Conservation (phyloP, 2,797 vertebrate genomes). For the Chiloscyllium punctatum region DNA sequence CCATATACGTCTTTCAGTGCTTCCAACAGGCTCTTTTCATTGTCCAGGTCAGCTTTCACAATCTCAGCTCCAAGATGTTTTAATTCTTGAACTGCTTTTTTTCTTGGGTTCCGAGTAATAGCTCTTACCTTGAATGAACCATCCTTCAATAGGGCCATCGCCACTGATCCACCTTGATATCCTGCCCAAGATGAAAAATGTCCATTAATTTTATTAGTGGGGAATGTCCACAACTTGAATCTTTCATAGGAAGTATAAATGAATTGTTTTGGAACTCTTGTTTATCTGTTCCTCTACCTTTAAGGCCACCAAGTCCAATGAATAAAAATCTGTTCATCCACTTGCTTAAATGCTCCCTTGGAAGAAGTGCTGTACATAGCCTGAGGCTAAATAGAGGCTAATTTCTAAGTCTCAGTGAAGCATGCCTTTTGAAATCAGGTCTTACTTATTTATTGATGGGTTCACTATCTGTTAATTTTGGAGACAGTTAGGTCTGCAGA, state of each 20-base stretch:
- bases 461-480: neutral
- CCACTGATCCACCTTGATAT: constrained; percentile 37
- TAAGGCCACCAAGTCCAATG: neutral
- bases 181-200: constrained; percentile 19
- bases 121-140: neutral
- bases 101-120: constrained; percentile 23
- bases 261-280: neutral
- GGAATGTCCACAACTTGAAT: neutral
- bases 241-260: neutral
- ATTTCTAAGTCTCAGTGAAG: neutral
- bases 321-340: neutral
- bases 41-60: constrained; percentile 36
- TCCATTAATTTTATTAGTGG: neutral
- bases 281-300: neutral
- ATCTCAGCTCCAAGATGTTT: constrained; percentile 33
- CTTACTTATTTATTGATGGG: neutral
- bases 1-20: constrained; percentile 26
- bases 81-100: constrained; percentile 5
- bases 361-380: neutral
- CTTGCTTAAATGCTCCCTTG: neutral
- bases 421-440: neutral
- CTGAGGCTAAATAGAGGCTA: neutral
- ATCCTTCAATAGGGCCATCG: constrained; percentile 24
- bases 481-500: no score
- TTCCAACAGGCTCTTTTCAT: neutral